Base-by-base conservation (phyloP, 2,888 invertebrate genomes). In the Xylota sylvarum region DNA sequence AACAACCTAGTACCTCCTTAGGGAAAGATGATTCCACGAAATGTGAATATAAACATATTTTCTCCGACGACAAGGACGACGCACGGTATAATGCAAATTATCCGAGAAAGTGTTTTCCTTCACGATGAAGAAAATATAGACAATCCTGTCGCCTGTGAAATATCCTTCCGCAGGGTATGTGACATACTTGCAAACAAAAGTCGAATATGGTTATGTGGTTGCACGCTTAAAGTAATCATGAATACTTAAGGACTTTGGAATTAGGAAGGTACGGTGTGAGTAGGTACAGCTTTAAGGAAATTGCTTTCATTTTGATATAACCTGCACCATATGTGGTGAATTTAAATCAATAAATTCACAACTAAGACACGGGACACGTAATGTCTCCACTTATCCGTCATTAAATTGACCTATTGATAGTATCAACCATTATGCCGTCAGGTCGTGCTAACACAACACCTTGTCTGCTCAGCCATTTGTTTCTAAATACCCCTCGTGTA, bases 41-140 rank as follows among this genome's bases (percentile, higher is more conserved):
- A 23, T 19, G 19, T 40, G 23, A 37, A 60, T 32, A 60, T 7
- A 60, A 58, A 43, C 60, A 27, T 43, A 19, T 19, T 35, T 58
- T 37, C 19, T 12, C 17, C 58, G 58, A 58, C 58, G 58, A 58
- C 32, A 56, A 58, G 35, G 58, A 58, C 32, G 35, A 35, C 23
- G 23, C 23, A 23, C 23, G 23, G 23, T 19, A 37, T 58, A 19
- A 58, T 58, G 58, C 37, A 58, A 58, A 58, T 58, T 19, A 58
- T 37, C 19, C 17, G 10, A 35, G 6, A 12, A 17, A 35, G 32
- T 14, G 35, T 56, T 56, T 17, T 56, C 9, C 35, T 30, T 7
- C 6, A 10, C 4, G 3, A 35, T 1, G 17, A 9, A 35, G 7
- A 12, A 19, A 5, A 19, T 10, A 30, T 14, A 17, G 14, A n/a